These are phyloP conservation scores for Nomada flava DNA, from an alignment of 2,888 invertebrate genomes.

Conservation along the genomic window DNA sequence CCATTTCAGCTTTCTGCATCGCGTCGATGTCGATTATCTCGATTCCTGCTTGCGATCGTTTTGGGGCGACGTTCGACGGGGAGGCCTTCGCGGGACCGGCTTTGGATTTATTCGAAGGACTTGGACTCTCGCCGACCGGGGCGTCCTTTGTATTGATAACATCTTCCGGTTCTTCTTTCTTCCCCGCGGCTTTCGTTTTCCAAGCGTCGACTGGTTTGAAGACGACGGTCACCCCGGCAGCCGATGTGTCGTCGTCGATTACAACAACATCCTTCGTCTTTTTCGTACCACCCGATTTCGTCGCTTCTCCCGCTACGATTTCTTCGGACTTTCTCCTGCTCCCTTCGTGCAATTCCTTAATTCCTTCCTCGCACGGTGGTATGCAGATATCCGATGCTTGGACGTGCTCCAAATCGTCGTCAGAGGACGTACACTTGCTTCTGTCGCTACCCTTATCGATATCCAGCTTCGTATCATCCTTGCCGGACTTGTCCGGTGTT, in stretches of 20 bases:
- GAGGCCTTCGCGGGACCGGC: conserved; percentile 25
- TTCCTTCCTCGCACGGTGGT: conserved; percentile 7
- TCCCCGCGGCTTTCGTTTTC: conserved; percentile 67
- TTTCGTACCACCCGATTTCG: conserved; percentile 56
- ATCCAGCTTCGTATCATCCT: conserved; percentile 17
- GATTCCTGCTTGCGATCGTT: conserved; percentile 56
- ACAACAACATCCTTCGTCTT: conserved; percentile 74
- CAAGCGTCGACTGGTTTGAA: conserved; percentile 68
- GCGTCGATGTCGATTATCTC: conserved; percentile 81
- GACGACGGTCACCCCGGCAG: conserved; percentile 72
- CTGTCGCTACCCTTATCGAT: conserved; percentile 23
- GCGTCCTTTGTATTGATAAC: conserved; percentile 54
- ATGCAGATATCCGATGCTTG: conserved; percentile 73
- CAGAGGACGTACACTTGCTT: conserved; percentile 71
- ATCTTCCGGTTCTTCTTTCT: conserved; percentile 64
- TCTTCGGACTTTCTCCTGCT: conserved; percentile 42
- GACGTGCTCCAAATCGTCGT: conserved; percentile 81
- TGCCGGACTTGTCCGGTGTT: conserved; percentile 46
- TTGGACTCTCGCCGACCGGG: conserved; percentile 23
- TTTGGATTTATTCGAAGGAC: conserved; percentile 50
- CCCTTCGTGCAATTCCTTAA: conserved; percentile 10
- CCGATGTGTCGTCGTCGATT: conserved; percentile 69
- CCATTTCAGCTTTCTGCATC: conserved; percentile 76
- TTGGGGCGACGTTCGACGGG: conserved; percentile 28
- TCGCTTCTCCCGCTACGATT: conserved; percentile 18